Evolutionary conservation across 2,888 invertebrate species (phyloP), one percentile per base, ranked within the genome.

Genomic region (Drosophila hamatofila): DNA sequence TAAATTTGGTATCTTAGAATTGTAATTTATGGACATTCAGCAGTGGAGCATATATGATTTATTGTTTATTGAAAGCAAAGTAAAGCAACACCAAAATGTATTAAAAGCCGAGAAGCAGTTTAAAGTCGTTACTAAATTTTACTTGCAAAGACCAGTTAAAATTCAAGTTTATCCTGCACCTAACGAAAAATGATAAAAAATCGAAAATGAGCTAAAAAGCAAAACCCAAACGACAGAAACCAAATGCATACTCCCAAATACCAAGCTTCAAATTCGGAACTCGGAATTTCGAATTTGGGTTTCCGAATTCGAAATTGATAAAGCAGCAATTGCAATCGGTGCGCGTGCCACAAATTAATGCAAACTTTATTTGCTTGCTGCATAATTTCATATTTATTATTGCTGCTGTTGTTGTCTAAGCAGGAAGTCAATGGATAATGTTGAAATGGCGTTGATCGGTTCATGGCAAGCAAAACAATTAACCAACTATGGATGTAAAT

Each of bases 111-210:
- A 54, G 37, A 54, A n/a, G 23, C 37, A 7, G 49, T n/a, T 37
- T 23, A n/a, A n/a, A 25, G 23, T 8, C 5, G 51, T 3, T 23
- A 23, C 2, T n/a, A 21, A 52, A n/a, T n/a, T 37, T n/a, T 11
- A 18, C n/a, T 49, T 49, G 49, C 30, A 12, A 30, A 49, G 35
- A 49, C 49, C 49, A 33, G 49, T 49, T 49, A 2, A 14, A 8
- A 83, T 84, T 84, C 83, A 87, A 87, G 79, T 84, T 87, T 77
- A 83, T 87, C 79, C 78, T 78, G 80, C 51, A 42, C 25, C 52
- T 37, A 54, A 44, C 57, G 48, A 52, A 60, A 60, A 68, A 66
- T 79, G n/a, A 71, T 68, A 56, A 75, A 75, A 83, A 75, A 42
- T 51, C 25, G 39, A 42, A 52, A 39, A 51, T 27, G 51, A 52